Evolutionary conservation across 2,113 vertebrate genomes (phyloP), one percentile per base, ranked within the genome.

Genomic region (Aldabrachelys gigantea): DNA sequence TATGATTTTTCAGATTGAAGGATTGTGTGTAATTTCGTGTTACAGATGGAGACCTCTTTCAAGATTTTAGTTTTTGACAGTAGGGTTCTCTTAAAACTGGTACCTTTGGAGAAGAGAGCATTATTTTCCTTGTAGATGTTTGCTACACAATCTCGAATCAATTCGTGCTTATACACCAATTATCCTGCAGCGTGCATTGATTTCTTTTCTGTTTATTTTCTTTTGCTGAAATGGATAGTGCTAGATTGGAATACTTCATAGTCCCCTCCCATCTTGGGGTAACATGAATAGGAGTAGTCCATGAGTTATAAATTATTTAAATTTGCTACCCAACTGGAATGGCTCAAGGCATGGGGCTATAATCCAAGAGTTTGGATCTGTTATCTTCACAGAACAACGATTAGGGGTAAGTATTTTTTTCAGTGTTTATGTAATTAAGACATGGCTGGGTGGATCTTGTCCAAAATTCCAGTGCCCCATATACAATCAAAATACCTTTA

Each of bases 141-240:
- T 21, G 93, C 29, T 54, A 11, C 44, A 22, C 3, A 27, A 62
- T 10, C 8, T 84, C 12, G 69, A 95, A 84, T 69, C 76, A 84
- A 72, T 49, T 29, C 72, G 91, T 44, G 44, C 78, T 59, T 25
- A 16, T 10, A 52, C 62, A 10, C 16, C 44, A 57, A 31, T 1
- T 81, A 76, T 10, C 62, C 9, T 0, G 1, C 2, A 57, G 22
- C 24, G 1, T n/a, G 13, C 6, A 2, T 62, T 88, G n/a, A 2
- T 1, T 44, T 80, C 85, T 54, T 91, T 57, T 5, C 19, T 89
- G 44, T 27, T 11, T 0, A 1, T 57, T 83, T 2, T n/a, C 4
- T 89, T 47, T 90, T 53, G 4, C 5, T 85, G 38, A 91, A n/a
- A 41, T 72, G 69, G 44, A 59, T 2, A 29, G 0, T 7, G 2